These are phyloP conservation scores for Lasioglossum leucozonium DNA, from an alignment of 2,888 invertebrate species.

Conservation along the genomic window DNA sequence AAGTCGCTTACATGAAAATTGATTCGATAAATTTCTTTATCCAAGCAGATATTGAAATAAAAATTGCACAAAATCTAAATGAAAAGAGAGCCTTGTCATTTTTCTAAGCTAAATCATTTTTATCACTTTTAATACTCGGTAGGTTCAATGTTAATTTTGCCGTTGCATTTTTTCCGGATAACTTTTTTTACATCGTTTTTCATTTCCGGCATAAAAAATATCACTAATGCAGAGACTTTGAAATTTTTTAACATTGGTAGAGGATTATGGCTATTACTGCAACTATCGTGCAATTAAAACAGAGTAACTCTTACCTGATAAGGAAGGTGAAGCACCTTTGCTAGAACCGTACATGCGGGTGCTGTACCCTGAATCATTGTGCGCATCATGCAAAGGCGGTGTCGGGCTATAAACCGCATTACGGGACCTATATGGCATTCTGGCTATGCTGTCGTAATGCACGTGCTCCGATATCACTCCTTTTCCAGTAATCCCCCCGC, in stretches of 20 bases:
- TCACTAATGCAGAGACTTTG: not conserved
- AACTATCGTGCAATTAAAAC: not conserved
- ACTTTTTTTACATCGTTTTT: not conserved
- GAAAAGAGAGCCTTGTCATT: no score
- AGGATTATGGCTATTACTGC: not conserved
- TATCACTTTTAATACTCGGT: no score
- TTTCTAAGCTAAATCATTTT: no score
- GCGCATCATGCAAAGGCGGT: constrained; percentile 86
- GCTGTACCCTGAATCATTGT: constrained; percentile 94
- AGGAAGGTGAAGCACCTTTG: constrained; percentile 91
- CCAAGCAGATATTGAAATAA: no score
- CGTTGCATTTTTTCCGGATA: not conserved
- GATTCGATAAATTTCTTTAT: no score
- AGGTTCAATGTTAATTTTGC: no score
- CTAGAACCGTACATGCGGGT: constrained; percentile 93
- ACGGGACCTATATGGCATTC: constrained; percentile 83
- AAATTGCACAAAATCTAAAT: no score
- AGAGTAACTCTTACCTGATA: constrained; percentile 85
- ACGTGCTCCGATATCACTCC: constrained; percentile 71
- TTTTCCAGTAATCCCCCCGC: constrained; percentile 69
- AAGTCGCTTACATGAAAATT: no score
- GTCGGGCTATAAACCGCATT: constrained; percentile 86
- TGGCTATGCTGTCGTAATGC: constrained; percentile 79
- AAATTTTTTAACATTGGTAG: not conserved
- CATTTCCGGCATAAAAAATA: not conserved